phyloP scores from a whole-genome alignment of 2,113 vertebrate species.

The Heterotis niloticus region DNA sequence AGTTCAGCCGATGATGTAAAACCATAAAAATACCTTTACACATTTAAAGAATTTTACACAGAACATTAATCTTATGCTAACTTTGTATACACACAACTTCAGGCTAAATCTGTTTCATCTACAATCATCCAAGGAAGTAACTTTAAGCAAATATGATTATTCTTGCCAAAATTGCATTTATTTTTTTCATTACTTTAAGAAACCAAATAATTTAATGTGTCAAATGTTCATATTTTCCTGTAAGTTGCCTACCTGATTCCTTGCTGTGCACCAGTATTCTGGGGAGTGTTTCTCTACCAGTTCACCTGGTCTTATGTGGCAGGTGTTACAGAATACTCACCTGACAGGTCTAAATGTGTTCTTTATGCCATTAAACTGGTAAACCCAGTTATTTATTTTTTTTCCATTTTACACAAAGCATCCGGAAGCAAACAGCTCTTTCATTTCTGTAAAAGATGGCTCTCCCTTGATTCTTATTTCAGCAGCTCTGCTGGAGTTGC shows the following conservation, averaged over 20 bases:
- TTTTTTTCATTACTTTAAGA: too few species aligned
- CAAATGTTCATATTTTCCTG: neutral
- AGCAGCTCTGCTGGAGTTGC: too few species aligned
- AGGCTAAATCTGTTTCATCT: neutral
- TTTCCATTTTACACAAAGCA: neutral
- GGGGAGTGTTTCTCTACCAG: neutral
- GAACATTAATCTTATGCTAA: neutral
- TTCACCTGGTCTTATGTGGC: neutral
- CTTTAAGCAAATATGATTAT: neutral
- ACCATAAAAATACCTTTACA: neutral
- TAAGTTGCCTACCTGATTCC: neutral
- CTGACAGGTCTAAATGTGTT: neutral
- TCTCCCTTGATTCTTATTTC: too few species aligned
- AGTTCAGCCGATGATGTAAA: neutral
- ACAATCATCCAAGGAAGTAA: neutral
- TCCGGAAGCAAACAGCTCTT: too few species aligned
- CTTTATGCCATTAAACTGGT: slow-evolving; percentile 11
- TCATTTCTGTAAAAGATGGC: too few species aligned
- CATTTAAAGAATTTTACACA: neutral
- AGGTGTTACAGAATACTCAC: neutral
- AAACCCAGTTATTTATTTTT: neutral
- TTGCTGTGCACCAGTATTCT: neutral
- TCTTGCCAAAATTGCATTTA: neutral
- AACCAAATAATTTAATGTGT: neutral
- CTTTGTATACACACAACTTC: neutral